Base-by-base conservation (phyloP, 2,797 vertebrate species). In the Denticeps clupeoides region DNA sequence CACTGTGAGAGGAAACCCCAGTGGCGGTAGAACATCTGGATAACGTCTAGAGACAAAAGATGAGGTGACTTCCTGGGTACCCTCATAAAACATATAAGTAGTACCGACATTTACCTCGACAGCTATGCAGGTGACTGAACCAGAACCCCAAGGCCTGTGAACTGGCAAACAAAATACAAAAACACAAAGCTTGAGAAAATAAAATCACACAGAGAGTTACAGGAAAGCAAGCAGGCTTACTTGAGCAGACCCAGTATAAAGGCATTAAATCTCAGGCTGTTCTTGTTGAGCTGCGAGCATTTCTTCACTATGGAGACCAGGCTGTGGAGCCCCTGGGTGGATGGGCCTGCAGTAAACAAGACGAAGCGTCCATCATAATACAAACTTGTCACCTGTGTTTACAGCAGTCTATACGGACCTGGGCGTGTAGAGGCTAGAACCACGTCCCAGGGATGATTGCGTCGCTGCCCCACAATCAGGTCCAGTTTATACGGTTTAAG, bases 231-330 rank as follows among this genome's bases (percentile, higher is more conserved):
- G 3, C 10, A 27, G 11, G 72, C 88, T 85, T 72, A 98, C 93
- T 98, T 98, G 45, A 98, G 89, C 44, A 98, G 83, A 41, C 92
- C 92, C 4, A 94, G 86, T 70, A 97, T 76, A 80, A 97, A 98
- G 1, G 91, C 89, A 0, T 91, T 86, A 64, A 97, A 82, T 51
- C 87, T 87, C 87, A 91, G 91, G 48, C 73, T 79, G 59, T 88
- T 83, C 62, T 73, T 92, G 67, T 72, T 82, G 32, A 97, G 84
- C 60, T 90, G 84, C 0, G 83, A 65, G 65, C 81, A 90, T 13
- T 85, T 87, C 61, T 74, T 82, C 65, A 96, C 81, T 56, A 91
- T 89, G 53, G 77, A 83, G 33, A 84, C 85, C 40, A 97, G 82
- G 61, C 82, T 83, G 26, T 88, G 79, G 38, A 97, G 78, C 49